Evolutionary conservation across 2,888 invertebrate genomes (phyloP).

Genomic region (Podabrus alpinus): DNA sequence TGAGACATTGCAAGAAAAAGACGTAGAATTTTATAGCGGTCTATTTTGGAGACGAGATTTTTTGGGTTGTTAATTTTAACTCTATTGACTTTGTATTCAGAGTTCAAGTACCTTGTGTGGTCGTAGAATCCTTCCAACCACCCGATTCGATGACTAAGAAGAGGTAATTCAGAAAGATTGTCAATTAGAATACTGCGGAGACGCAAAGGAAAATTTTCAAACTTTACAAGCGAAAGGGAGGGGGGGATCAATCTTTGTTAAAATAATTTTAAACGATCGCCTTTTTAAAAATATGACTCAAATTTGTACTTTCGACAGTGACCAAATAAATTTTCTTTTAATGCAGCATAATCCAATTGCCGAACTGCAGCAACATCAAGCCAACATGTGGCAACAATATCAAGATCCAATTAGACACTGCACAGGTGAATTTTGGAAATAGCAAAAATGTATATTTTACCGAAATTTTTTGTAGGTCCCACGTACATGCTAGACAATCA

Average conservation of each 20-base stretch:
- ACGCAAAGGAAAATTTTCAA: neutral
- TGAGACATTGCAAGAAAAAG: too few species aligned
- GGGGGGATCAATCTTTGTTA: neutral
- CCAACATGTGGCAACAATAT: conserved; percentile 51
- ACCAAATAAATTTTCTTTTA: neutral
- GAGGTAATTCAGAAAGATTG: neutral
- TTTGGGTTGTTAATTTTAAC: too few species aligned
- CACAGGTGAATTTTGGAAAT: neutral
- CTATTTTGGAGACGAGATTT: too few species aligned
- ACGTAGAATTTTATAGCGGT: too few species aligned
- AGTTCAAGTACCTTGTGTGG: too few species aligned
- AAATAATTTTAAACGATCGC: too few species aligned
- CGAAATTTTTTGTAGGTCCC: conserved; percentile 6
- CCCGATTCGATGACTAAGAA: neutral
- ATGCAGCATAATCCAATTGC: conserved; percentile 44
- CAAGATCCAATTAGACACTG: conserved; percentile 39
- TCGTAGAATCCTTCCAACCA: too few species aligned
- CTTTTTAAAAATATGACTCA: too few species aligned
- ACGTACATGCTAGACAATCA: conserved; percentile 20
- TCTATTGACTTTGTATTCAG: too few species aligned
- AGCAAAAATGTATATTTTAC: neutral
- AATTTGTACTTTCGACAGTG: too few species aligned
- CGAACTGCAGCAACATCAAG: conserved; percentile 45
- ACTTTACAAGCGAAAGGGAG: too few species aligned
- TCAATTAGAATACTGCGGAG: neutral